These are phyloP conservation scores for Pipistrellus kuhlii DNA, from an alignment of 2,797 vertebrate genomes.

Conservation along the genomic window DNA sequence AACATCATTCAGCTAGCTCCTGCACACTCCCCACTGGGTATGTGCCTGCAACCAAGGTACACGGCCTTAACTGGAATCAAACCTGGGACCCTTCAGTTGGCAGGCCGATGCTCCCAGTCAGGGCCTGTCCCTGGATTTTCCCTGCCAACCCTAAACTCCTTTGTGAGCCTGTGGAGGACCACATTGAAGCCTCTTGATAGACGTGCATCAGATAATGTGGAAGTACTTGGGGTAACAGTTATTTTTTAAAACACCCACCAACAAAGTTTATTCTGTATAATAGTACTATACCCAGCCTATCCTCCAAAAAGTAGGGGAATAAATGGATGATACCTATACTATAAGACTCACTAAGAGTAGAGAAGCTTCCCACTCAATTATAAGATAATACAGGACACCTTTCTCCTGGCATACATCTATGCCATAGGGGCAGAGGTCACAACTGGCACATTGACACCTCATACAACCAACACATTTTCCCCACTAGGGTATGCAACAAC, in stretches of 20 bases:
- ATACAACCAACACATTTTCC: not conserved
- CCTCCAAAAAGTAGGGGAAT: not conserved
- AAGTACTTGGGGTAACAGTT: not conserved
- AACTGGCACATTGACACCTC: not conserved
- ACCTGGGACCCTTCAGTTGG: no score
- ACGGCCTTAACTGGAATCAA: no score
- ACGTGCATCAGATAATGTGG: not conserved
- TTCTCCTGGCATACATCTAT: not conserved
- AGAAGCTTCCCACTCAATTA: not conserved
- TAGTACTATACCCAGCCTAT: not conserved
- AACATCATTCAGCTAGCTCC: no score
- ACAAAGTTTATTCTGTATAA: not conserved
- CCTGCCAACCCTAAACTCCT: not conserved
- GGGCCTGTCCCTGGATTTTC: not conserved
- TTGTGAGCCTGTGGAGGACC: not conserved
- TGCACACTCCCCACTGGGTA: no score
- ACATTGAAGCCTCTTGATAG: not conserved
- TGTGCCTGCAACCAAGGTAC: no score
- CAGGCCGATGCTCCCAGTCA: no score
- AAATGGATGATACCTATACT: not conserved
- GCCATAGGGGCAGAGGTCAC: not conserved
- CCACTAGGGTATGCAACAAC: not conserved
- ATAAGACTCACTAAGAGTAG: constrained; percentile 23
- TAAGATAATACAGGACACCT: not conserved
- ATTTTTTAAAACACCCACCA: not conserved